phyloP scores from a whole-genome alignment of 2,113 vertebrate species.

The Alethe castanea region DNA sequence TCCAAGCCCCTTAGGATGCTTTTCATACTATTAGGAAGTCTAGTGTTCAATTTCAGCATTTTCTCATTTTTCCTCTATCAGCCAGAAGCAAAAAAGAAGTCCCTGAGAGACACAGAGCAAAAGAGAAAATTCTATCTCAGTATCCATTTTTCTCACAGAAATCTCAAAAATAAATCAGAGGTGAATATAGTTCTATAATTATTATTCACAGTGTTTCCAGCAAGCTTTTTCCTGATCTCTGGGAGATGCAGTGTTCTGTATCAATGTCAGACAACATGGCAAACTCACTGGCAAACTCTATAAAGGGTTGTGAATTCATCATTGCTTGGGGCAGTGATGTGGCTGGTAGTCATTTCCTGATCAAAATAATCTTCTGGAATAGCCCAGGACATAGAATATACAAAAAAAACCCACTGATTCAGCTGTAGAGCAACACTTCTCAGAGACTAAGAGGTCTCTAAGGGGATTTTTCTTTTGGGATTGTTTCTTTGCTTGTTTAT shows the following conservation, averaged over 20 bases:
- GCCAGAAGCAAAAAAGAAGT: background rate
- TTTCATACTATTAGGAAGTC: background rate
- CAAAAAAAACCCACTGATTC: rapidly evolving
- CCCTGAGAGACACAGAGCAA: background rate
- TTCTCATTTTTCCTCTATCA: slow-evolving; percentile 40
- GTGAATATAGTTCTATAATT: background rate
- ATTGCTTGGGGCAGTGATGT: background rate
- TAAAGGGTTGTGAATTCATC: background rate
- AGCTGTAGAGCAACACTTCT: background rate
- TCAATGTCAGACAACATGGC: background rate
- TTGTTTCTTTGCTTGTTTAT: background rate
- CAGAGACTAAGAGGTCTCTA: background rate
- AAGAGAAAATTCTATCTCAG: background rate
- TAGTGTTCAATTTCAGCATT: background rate
- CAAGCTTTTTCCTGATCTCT: background rate
- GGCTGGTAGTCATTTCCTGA: background rate
- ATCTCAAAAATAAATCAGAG: background rate
- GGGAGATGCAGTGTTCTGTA: background rate
- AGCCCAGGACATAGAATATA: background rate
- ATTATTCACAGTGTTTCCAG: slow-evolving; percentile 1
- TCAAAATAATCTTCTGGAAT: background rate
- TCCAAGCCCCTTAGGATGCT: background rate
- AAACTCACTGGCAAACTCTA: background rate
- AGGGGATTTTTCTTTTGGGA: too few species aligned
- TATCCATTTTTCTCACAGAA: background rate